Evolutionary conservation across 2,113 vertebrate genomes (phyloP).

Genomic region (Sminthopsis crassicaudata): DNA sequence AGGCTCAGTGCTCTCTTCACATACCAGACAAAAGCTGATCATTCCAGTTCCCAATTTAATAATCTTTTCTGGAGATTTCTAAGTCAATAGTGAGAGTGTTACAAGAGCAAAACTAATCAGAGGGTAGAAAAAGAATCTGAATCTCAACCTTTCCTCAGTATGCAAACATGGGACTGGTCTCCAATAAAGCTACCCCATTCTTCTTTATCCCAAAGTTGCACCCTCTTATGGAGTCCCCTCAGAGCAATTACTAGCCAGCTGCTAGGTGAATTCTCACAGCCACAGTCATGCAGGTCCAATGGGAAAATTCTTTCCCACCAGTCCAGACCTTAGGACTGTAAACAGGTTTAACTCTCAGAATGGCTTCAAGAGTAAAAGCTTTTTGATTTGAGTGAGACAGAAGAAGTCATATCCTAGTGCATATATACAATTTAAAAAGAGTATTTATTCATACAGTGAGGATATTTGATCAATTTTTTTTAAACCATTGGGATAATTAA

Average conservation of each 20-base stretch:
- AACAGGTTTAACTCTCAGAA: too few species aligned
- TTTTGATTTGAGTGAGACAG: not conserved
- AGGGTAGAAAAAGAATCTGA: not conserved
- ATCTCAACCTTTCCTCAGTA: not conserved
- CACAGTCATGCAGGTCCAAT: not conserved
- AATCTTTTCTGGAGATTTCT: not conserved
- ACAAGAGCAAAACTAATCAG: too few species aligned
- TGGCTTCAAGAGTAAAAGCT: not conserved
- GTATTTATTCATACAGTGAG: not conserved
- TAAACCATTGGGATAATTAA: not conserved
- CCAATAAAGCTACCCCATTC: too few species aligned
- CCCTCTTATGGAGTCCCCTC: too few species aligned
- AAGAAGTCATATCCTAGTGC: not conserved
- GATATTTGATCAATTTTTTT: not conserved
- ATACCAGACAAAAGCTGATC: not conserved
- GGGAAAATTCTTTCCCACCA: not conserved
- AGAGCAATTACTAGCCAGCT: not conserved
- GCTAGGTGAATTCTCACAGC: not conserved
- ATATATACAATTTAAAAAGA: not conserved
- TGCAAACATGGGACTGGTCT: too few species aligned
- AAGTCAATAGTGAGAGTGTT: not conserved
- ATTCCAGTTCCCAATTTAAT: not conserved
- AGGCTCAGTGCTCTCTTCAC: too few species aligned
- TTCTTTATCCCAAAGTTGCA: too few species aligned
- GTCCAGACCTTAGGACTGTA: not conserved